A percentile compares a stretch with the other conserved stretches of the same genome.
phyloP scores from a whole-genome alignment of 2,888 invertebrate species.

The Tetranychus piercei region DNA sequence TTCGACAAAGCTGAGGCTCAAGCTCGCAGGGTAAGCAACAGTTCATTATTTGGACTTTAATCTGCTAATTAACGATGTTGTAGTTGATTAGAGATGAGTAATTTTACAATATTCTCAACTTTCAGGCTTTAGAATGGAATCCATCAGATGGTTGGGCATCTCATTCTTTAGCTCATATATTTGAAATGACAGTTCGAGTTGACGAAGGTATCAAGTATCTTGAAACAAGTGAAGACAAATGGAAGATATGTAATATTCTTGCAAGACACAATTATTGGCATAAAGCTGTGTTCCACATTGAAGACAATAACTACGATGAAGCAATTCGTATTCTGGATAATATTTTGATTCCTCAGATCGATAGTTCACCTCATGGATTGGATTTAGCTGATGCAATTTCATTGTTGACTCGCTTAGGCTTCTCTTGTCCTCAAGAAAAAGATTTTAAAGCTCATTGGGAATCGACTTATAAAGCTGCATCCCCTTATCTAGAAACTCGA shows the following conservation, averaged over 20 bases:
- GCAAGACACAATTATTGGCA: conserved; percentile 40
- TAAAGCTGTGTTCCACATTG: conserved; percentile 37
- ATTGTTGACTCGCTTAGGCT: conserved; percentile 35
- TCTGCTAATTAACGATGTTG: neutral
- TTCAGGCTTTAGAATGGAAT: conserved; percentile 34
- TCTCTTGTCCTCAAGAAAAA: conserved; percentile 32
- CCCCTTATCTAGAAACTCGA: conserved; percentile 36
- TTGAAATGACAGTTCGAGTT: conserved; percentile 35
- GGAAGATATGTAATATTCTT: conserved; percentile 36
- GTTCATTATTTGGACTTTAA: neutral
- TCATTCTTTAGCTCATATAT: conserved; percentile 37
- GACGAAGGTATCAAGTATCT: conserved; percentile 34
- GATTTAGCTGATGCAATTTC: conserved; percentile 37
- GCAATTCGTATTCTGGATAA: conserved; percentile 35
- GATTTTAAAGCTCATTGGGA: conserved; percentile 29
- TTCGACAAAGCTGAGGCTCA: conserved; percentile 23
- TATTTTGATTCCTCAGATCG: neutral
- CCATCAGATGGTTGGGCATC: conserved; percentile 38
- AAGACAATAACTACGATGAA: conserved; percentile 34
- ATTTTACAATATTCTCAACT: neutral
- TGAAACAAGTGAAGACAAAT: conserved; percentile 33
- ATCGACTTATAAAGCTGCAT: conserved; percentile 30
- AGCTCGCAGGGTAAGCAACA: conserved; percentile 11
- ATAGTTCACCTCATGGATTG: conserved; percentile 27
- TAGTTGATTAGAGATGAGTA: neutral